Evolutionary conservation across 2,888 invertebrate species (phyloP), one percentile per base, ranked within the genome.

Genomic region (Scaptomyza polygonia): DNA sequence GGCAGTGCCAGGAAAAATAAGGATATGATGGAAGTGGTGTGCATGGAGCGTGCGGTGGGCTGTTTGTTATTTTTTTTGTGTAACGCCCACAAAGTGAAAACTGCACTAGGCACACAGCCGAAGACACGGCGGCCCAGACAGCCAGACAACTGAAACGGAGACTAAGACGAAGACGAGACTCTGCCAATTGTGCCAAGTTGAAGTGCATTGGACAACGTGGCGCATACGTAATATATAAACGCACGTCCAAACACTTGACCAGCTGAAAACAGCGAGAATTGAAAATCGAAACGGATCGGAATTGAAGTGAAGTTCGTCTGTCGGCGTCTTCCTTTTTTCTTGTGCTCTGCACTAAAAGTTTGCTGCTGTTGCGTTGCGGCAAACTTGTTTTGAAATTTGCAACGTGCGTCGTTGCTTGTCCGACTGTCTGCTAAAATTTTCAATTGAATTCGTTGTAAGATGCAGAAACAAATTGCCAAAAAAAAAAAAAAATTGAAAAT

Each of bases 341-440:
- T 21, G 6, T 42, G 16, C 21, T 21, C 21, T 48, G 18, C 32
- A 43, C 14, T 11, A 59, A 65, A 65, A 72, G 55, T 55, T 81
- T 76, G 71, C 62, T 65, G 66, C 58, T 69, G 62, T 77, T 80
- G 81, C 81, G 71, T 81, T 85, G 81, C 77, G 86, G 82, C 81
- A 82, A 86, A 82, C 86, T 82, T 82, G 86, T 86, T 83, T 84
- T 80, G 80, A 86, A 83, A 83, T 86, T 84, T 77, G 70, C 67
- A 63, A 52, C 27, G 63, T 44, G 53, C 47, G 14, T 18, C 47
- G 21, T 25, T 39, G 40, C 32, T 36, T 16, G 27, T n/a, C 27
- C 54, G 77, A 75, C 69, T 76, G 86, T 75, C 80, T 71, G 77
- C 67, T 53, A 54, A 82, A 85, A 87, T 72, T 75, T 70, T 86